Percentiles rank a stretch among this genome's conserved stretches.
Conservation (phyloP, 92 coral and sea anemone genomes). For the Diadumene lineata region DNA sequence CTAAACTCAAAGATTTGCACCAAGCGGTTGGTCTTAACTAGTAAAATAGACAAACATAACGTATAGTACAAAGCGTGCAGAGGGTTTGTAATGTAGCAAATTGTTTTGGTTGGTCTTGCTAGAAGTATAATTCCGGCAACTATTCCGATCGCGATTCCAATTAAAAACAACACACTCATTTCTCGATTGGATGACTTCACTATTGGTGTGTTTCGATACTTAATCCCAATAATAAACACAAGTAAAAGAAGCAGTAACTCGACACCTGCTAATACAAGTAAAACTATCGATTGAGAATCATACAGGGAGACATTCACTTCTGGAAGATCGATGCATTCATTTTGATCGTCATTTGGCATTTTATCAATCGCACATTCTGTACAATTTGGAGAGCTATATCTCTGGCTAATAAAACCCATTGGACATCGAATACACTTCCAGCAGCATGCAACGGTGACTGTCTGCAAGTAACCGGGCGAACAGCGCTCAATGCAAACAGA, state of each 20-base stretch:
- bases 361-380: constrained; percentile 50
- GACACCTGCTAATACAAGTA: constrained; percentile 34
- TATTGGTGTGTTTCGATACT: constrained; percentile 54
- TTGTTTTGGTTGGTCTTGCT: constrained; percentile 34
- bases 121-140: constrained; percentile 43
- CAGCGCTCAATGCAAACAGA: constrained; percentile 70
- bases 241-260: constrained; percentile 39
- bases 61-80: constrained; percentile 39
- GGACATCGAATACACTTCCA: constrained; percentile 74
- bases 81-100: constrained; percentile 41
- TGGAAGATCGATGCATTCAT: constrained; percentile 50
- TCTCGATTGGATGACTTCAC: constrained; percentile 71
- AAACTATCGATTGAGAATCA: constrained; percentile 36
- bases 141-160: constrained; percentile 55
- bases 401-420: constrained; percentile 29
- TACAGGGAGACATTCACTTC: constrained; percentile 32
- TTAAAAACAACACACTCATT: constrained; percentile 53
- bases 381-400: constrained; percentile 62
- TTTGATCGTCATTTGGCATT: constrained; percentile 43
- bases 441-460: constrained; percentile 60
- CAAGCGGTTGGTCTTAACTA: constrained; percentile 71
- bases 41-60: constrained; percentile 61
- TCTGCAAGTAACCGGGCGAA: constrained; percentile 61
- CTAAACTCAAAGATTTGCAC: constrained; percentile 60
- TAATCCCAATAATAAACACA: constrained; percentile 46